Base-by-base conservation (phyloP, 1,140 invertebrate species). In the Branchinecta lynchi region DNA sequence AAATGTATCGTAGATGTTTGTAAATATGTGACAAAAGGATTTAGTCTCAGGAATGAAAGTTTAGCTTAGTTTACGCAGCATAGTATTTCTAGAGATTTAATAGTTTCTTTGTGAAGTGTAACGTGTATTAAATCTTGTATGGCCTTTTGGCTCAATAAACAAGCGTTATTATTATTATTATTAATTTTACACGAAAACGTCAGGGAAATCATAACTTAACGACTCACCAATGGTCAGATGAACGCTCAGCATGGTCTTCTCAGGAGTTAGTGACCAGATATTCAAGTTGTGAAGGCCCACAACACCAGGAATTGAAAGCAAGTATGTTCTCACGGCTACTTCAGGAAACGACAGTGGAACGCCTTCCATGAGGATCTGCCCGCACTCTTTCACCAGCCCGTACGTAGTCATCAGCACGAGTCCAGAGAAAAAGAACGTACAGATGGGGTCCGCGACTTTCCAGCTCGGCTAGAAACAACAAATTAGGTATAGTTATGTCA, bases 361-460 rank as follows among this genome's bases (percentile, higher is more conserved):
- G 71, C 86, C 88, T 79, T 93, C 90, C 83, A 93, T 84, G 32
- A 94, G 79, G 71, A 93, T 86, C 69, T 80, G 78, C 8, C 89
- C 74, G 3, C 89, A 86, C 77, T 94, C 90, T 45, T 82, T 79
- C 44, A 92, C 82, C 32, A 94, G 86, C 68, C 81, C 82, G 68
- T 88, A 77, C 0, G 90, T 93, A 21, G 90, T 92, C 74, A 85
- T 79, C 72, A 95, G 81, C 43, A 94, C 90, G 72, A 95, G 81
- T 12, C 89, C 77, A 21, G 90, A 90, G 82, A 93, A 95, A 65
- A 93, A 75, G 73, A 94, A 85, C 60, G 92, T 94, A 81, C 92
- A 94, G 73, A 94, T 85, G 9, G 92, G 91, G 81, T 95, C 92
- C 65, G 87, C 88, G 67, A 92, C 79, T 77, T 89, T 87, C 70